Evolutionary conservation across 2,113 vertebrate genomes (phyloP).

Genomic region (Trematocara nigrifrons): DNA sequence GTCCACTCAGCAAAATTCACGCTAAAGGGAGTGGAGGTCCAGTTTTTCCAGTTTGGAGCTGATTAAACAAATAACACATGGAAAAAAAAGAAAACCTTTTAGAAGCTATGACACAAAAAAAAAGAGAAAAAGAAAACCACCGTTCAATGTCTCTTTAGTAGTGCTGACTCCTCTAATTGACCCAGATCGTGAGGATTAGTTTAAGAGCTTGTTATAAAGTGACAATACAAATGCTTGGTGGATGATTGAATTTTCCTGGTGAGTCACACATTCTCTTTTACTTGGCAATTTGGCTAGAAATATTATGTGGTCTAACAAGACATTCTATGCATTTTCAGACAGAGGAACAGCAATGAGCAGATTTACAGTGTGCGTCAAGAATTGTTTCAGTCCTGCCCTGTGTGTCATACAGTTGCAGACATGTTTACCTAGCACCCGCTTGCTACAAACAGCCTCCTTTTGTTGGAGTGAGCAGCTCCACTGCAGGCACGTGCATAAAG

Average conservation of each 20-base stretch:
- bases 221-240: neutral
- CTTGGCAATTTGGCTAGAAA: neutral
- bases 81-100: neutral
- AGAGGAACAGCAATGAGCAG: neutral
- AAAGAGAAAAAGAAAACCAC: neutral
- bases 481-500: neutral
- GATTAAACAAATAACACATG: neutral
- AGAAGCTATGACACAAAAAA: neutral
- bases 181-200: neutral
- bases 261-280: neutral
- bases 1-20: neutral
- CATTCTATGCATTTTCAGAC: neutral
- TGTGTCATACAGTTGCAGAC: neutral
- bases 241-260: neutral
- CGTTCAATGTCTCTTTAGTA: neutral
- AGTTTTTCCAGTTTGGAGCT: neutral
- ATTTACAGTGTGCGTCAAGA: neutral
- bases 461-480: neutral
- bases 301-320: neutral
- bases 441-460: neutral
- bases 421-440: neutral
- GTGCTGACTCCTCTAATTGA: neutral
- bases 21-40: neutral
- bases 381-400: neutral
- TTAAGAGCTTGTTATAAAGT: neutral